Evolutionary conservation across 23 tunicate species (phyloP), one percentile per base, ranked within the genome.

Genomic region (Trididemnum miniatum): DNA sequence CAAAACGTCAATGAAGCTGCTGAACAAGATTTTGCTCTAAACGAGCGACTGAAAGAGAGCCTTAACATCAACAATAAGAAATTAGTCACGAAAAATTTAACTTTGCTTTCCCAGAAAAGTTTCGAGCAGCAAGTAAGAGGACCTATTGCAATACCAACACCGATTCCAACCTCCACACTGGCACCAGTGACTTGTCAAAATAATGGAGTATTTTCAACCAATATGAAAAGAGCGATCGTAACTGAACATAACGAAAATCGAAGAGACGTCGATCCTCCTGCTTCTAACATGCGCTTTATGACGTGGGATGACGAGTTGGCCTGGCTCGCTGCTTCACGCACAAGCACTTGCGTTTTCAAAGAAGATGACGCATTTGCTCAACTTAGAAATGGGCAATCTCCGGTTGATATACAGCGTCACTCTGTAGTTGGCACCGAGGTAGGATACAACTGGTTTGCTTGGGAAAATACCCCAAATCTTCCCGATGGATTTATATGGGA

Each of bases 301-400:
- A 79, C 89, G 0, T 92, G 97, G 97, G 97, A 92, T 62, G 83
- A 87, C n/a, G 97, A 92, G 36, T 60, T 92, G 34, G 35, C 81
- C 32, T 92, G 92, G 91, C 52, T 92, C 7, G 90, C 97, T 20
- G 82, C 62, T 33, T 57, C 24, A 20, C 73, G 23, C 35, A 92
- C 97, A 0, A 71, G 85, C 35, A 34, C 88, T 0, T 92, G 97
- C 81, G 27, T 31, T 30, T 82, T 29, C 63, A 40, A 74, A 9
- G 97, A 92, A 37, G 52, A 65, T 18, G 40, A 35, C 51, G 82
- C 72, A 0, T 81, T 87, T 60, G 22, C 2, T 0, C 22, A 57
- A 25, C 32, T 73, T 1, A 20, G 22, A 26, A 57, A 44, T 34
- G 82, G 77, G 1, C 32, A 25, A 5, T 74, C 39, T 1, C n/a